Evolutionary conservation across 2,888 invertebrate species (phyloP).

Genomic region (Euplexia lucipara): DNA sequence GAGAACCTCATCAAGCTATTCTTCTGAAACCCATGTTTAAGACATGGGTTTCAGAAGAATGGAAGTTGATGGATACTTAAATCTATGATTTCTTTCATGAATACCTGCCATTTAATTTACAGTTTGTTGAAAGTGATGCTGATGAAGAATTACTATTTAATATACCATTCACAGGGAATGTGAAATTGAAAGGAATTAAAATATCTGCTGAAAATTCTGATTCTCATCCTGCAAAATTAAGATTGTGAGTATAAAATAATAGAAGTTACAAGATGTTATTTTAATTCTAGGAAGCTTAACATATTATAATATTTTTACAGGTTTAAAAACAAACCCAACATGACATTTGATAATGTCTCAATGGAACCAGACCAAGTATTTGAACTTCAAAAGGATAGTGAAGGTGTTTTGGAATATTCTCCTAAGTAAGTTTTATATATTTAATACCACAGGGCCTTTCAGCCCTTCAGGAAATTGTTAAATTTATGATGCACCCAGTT

Average conservation of each 20-base stretch:
- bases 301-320: constrained; percentile 84
- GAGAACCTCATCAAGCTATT: too few species aligned
- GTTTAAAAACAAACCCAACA: constrained; percentile 97
- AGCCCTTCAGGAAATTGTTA: too few species aligned
- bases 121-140: constrained; percentile 99
- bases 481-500: too few species aligned
- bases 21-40: too few species aligned
- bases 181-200: constrained; percentile 98
- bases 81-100: background rate
- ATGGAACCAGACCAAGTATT: constrained; percentile 96
- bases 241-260: constrained; percentile 93
- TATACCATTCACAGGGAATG: constrained; percentile 98
- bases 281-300: constrained; percentile 7
- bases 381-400: constrained; percentile 95
- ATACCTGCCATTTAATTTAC: constrained; percentile 56
- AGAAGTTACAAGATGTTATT: background rate
- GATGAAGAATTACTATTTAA: constrained; percentile 99
- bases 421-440: constrained; percentile 93
- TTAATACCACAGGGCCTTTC: too few species aligned
- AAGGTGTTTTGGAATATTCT: constrained; percentile 96
- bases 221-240: constrained; percentile 96
- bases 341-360: constrained; percentile 97
- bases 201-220: constrained; percentile 97
- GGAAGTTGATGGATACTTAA: background rate
- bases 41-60: background rate